These are phyloP conservation scores for Lepidothrix coronata DNA, from an alignment of 2,113 vertebrate genomes.

Conservation along the genomic window DNA sequence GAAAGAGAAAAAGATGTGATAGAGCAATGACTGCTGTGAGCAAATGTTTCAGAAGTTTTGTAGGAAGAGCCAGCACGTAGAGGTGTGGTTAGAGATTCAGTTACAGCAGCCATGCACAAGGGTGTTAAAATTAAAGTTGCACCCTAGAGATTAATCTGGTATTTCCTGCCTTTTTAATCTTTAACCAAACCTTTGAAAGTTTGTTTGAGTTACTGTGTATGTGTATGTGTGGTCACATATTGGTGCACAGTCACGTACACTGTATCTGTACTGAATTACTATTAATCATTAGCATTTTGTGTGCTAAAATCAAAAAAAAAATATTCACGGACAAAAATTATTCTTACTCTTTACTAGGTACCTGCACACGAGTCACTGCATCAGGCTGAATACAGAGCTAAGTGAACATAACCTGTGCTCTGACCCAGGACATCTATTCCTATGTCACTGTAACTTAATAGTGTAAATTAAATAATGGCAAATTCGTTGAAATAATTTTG, in stretches of 20 bases:
- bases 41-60: background rate
- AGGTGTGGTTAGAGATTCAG: background rate
- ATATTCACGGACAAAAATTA: background rate
- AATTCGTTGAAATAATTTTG: background rate
- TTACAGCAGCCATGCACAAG: background rate
- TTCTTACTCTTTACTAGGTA: background rate
- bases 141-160: background rate
- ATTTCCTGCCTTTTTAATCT: constrained; percentile 16
- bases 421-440: background rate
- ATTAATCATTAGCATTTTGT: background rate
- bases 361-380: background rate
- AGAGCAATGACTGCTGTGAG: background rate
- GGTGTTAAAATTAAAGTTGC: background rate
- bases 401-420: background rate
- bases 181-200: background rate
- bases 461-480: background rate
- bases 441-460: background rate
- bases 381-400: background rate
- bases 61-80: background rate
- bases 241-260: background rate
- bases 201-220: background rate
- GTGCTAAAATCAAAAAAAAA: background rate
- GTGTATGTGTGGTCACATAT: background rate
- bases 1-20: background rate
- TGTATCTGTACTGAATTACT: background rate